A percentile compares a stretch with the other conserved stretches of the same genome.
These are phyloP conservation scores for Formicarius rufipectus DNA, from an alignment of 2,113 vertebrate genomes.

Conservation along the genomic window DNA sequence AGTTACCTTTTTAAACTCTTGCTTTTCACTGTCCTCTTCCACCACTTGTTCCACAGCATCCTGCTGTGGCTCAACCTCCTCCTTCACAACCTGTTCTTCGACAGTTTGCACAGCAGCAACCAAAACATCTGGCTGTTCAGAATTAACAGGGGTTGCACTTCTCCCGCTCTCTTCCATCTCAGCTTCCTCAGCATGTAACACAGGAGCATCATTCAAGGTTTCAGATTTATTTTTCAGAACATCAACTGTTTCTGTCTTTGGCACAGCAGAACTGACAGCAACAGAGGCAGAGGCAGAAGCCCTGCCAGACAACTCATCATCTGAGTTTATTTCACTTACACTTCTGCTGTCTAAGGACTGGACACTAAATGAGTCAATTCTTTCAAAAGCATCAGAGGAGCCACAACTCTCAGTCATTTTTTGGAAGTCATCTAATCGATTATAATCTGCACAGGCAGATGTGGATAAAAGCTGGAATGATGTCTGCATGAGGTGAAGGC, in stretches of 20 bases:
- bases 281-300: conserved; percentile 82
- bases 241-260: conserved; percentile 57
- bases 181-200: conserved; percentile 82
- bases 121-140: conserved; percentile 88
- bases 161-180: conserved; percentile 98
- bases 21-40: conserved; percentile 75
- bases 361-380: conserved; percentile 96
- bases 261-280: conserved; percentile 64
- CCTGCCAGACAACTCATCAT: conserved; percentile 90
- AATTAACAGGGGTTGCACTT: conserved; percentile 94
- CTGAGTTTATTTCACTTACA: conserved; percentile 97
- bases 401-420: conserved; percentile 94
- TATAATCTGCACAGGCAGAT: conserved; percentile 90
- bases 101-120: conserved; percentile 51
- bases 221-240: conserved; percentile 58
- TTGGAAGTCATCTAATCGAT: conserved; percentile 90
- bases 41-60: conserved; percentile 69
- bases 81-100: conserved; percentile 30
- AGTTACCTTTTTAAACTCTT: conserved; percentile 89
- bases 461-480: conserved; percentile 95
- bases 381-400: conserved; percentile 96
- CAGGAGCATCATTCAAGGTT: conserved; percentile 65
- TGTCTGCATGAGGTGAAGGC: conserved; percentile 94
- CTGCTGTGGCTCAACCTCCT: neutral
- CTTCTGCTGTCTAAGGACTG: conserved; percentile 97